Evolutionary conservation across 2,888 invertebrate genomes (phyloP).

Genomic region (Molorchus minor): DNA sequence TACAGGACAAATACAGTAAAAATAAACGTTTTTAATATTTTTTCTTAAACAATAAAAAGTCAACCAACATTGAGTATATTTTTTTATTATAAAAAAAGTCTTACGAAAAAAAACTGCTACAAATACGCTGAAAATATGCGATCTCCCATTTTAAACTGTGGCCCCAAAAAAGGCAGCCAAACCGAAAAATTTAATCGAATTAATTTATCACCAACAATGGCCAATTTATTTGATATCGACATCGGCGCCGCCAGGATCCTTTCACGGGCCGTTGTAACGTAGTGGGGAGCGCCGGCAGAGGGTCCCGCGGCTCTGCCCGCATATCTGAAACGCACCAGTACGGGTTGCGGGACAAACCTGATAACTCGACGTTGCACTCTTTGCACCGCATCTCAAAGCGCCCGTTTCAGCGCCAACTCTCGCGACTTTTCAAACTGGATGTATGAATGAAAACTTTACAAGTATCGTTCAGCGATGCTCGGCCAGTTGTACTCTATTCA

Average conservation of each 20-base stretch:
- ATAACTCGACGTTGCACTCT: constrained; percentile 18
- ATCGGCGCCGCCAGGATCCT: constrained; percentile 56
- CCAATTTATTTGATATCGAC: constrained; percentile 30
- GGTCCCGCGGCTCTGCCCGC: constrained; percentile 48
- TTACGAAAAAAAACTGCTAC: no score
- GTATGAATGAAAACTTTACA: background rate
- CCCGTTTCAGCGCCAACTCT: constrained; percentile 9
- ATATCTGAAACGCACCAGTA: constrained; percentile 56
- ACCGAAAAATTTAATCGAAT: background rate
- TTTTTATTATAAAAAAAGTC: no score
- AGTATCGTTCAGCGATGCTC: background rate
- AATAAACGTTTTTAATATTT: no score
- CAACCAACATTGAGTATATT: no score
- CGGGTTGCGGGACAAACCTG: constrained; percentile 44
- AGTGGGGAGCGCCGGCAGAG: constrained; percentile 35
- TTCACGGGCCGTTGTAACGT: constrained; percentile 54
- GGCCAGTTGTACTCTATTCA: no score
- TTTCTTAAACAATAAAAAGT: no score
- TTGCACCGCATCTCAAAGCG: background rate
- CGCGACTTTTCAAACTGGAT: constrained; percentile 8
- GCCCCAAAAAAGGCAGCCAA: background rate
- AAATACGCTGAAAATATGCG: no score
- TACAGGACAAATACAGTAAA: no score
- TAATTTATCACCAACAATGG: constrained; percentile 12
- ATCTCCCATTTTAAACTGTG: no score